Evolutionary conservation across 2,888 invertebrate genomes (phyloP).

Genomic region (Augochlorella aurata): DNA sequence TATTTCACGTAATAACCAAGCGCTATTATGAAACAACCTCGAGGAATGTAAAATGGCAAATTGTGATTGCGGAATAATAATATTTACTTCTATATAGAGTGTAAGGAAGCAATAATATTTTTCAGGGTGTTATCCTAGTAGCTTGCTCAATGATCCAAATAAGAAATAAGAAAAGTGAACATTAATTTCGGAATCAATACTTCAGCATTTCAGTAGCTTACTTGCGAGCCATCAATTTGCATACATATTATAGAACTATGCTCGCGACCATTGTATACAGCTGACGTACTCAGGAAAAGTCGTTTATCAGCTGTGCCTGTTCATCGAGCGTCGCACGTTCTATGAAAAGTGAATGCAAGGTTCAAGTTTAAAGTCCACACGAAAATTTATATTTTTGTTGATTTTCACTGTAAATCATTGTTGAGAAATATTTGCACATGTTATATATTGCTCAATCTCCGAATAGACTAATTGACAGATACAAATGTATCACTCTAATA

Average conservation of each 20-base stretch:
- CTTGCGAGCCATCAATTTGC: background rate
- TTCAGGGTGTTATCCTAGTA: background rate
- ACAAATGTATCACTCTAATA: background rate
- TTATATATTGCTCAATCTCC: background rate
- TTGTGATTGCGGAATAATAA: background rate
- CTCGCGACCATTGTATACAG: constrained; percentile 1
- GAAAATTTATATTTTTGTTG: constrained; percentile 20
- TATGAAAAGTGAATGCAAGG: background rate
- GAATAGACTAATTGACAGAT: background rate
- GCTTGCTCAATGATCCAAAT: background rate
- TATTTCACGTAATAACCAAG: background rate
- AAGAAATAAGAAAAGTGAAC: background rate
- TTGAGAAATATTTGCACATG: constrained; percentile 6
- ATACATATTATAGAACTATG: background rate
- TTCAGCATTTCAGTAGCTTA: background rate
- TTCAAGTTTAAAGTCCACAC: constrained; percentile 27
- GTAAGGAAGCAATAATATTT: background rate
- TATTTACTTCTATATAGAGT: background rate
- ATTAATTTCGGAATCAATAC: background rate
- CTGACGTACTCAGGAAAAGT: constrained; percentile 39
- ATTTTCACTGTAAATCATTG: background rate
- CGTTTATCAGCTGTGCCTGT: constrained; percentile 43
- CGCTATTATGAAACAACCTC: background rate
- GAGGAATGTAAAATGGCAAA: background rate
- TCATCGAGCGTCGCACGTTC: constrained; percentile 15